These are phyloP conservation scores for Phaedon cochleariae DNA, from an alignment of 2,888 invertebrate species.

Conservation along the genomic window DNA sequence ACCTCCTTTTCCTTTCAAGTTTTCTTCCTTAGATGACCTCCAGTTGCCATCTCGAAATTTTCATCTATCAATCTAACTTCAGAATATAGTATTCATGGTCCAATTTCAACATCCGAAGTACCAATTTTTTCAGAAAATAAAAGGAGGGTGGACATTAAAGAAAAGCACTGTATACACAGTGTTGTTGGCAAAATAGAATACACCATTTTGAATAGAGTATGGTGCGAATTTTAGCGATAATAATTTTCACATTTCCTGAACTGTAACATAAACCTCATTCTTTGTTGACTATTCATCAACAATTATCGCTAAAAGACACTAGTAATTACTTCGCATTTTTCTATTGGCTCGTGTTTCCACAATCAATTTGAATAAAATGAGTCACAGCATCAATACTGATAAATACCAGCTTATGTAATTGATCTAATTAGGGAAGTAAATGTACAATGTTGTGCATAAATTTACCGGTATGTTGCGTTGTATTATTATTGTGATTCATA, in stretches of 20 bases:
- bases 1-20: too few species aligned
- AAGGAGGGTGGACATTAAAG: too few species aligned
- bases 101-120: too few species aligned
- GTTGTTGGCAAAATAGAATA: too few species aligned
- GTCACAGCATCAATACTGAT: slow-evolving; percentile 28
- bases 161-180: too few species aligned
- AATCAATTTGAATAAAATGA: slow-evolving; percentile 31
- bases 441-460: slow-evolving; percentile 30
- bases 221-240: background rate
- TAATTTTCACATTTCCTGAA: background rate
- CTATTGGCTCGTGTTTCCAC: slow-evolving; percentile 15
- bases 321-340: slow-evolving; percentile 9
- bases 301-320: slow-evolving; percentile 14
- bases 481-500: slow-evolving; percentile 19
- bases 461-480: slow-evolving; percentile 23
- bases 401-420: slow-evolving; percentile 33
- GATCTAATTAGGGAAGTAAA: slow-evolving; percentile 35
- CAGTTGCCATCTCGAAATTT: too few species aligned
- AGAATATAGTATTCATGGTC: too few species aligned
- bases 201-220: too few species aligned
- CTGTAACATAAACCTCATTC: slow-evolving; percentile 11
- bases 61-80: too few species aligned
- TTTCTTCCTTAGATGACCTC: too few species aligned
- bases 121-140: too few species aligned
- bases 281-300: background rate